These are phyloP conservation scores for Microchrysa polita DNA, from an alignment of 2,888 invertebrate species.

Conservation along the genomic window DNA sequence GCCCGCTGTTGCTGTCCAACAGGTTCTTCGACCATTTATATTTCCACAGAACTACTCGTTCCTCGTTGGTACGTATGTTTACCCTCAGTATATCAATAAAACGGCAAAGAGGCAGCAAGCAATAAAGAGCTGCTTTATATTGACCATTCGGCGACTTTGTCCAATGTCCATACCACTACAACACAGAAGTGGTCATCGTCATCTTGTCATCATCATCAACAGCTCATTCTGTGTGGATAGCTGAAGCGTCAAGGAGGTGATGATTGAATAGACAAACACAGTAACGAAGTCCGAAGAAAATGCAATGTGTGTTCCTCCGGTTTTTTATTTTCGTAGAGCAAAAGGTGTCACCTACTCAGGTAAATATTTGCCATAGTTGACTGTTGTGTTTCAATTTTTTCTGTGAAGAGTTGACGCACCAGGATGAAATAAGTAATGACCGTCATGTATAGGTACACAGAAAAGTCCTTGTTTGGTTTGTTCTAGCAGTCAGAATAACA, in stretches of 20 bases:
- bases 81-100: no score
- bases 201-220: not conserved
- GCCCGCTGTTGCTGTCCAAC: not conserved
- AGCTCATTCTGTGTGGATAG: no score
- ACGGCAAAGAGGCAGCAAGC: not conserved
- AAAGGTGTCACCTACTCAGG: conserved; percentile 33
- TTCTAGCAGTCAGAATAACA: not conserved
- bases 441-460: not conserved
- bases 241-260: conserved; percentile 25
- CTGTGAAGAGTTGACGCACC: conserved; percentile 7
- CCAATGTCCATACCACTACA: no score
- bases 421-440: not conserved
- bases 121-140: conserved; percentile 6
- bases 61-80: no score
- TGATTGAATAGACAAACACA: conserved; percentile 38
- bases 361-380: conserved; percentile 37
- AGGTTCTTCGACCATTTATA: conserved; percentile 11
- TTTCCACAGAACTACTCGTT: conserved; percentile 12
- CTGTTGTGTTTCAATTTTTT: conserved; percentile 23
- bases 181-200: not conserved
- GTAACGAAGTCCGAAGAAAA: conserved; percentile 3
- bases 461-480: conserved; percentile 21
- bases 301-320: not conserved
- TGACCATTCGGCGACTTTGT: conserved; percentile 16
- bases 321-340: not conserved